Evolutionary conservation across 1,140 invertebrate genomes (phyloP), one percentile per base, ranked within the genome.

Genomic region (Calycopis cecrops): DNA sequence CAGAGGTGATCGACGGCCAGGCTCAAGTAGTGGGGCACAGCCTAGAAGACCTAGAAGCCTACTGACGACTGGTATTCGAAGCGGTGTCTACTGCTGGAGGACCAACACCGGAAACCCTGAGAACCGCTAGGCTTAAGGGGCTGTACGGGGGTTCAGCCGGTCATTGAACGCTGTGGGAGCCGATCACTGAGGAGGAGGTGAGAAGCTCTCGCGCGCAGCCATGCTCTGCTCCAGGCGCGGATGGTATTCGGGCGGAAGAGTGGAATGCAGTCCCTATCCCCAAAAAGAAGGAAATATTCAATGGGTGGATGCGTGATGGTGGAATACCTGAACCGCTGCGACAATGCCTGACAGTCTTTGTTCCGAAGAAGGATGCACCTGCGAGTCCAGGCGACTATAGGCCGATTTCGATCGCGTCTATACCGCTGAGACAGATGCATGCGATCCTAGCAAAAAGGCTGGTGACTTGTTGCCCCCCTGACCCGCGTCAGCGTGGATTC

Each of bases 401-500:
- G 16, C 83, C 85, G 9, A 87, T 88, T 1, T 78, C 79, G 12
- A 72, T 88, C 10, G 68, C 76, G 33, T 86, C 79, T 0, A 61
- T 82, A 4, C 47, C 81, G 0, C 60, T 74, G 4, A 52, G 80
- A 21, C 55, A 63, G 0, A 60, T 76, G 38, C 76, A 84, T 57
- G 68, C 71, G 37, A 63, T 86, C 21, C 48, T 85, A 14, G 76
- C 78, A 0, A 60, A 55, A 0, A 51, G 79, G 16, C 40, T 85
- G 18, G 33, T 63, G 12, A 50, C 37, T 11, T 60, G 55, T 17
- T 62, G 71, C 18, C 53, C 63, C 18, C 65, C 65, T 0, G 64
- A 83, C 55, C 81, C 47, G 63, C 67, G n/a, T 59, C 74, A n/a
- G n/a, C n/a, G n/a, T n/a, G n/a, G n/a, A n/a, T n/a, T n/a, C n/a